phyloP scores from a whole-genome alignment of 1,140 invertebrate species.

The Apis dorsata region DNA sequence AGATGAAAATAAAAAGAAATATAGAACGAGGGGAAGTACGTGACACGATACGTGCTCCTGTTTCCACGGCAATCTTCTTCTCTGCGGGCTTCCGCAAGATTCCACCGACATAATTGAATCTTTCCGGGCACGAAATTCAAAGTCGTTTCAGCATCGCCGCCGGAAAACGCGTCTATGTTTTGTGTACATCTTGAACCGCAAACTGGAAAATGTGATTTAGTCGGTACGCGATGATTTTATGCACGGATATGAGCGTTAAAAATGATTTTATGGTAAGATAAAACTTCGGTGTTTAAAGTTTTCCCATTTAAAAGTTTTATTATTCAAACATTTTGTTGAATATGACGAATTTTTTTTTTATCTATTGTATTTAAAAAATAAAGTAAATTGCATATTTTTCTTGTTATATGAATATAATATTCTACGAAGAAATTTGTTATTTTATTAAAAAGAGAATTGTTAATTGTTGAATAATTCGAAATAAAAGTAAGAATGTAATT shows the following conservation, averaged over 20 bases:
- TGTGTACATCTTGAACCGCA: neutral
- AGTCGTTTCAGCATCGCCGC: slow-evolving; percentile 52
- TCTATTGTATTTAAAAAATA: no score
- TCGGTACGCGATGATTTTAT: neutral
- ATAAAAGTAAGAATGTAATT: no score
- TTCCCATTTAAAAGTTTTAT: no score
- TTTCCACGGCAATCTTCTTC: neutral
- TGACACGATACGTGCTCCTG: slow-evolving; percentile 46
- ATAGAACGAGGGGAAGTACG: slow-evolving; percentile 9
- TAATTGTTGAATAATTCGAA: no score
- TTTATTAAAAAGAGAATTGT: no score
- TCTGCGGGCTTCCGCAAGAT: slow-evolving; percentile 50
- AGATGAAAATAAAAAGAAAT: neutral
- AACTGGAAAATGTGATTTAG: neutral
- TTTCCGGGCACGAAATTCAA: slow-evolving; percentile 70
- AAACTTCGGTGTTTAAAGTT: no score
- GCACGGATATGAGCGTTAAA: neutral
- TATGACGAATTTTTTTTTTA: no score
- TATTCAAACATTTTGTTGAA: no score
- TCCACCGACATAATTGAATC: slow-evolving; percentile 72
- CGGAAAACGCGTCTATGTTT: neutral
- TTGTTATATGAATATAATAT: no score
- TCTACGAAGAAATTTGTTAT: no score
- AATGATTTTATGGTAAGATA: no score
- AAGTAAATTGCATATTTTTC: no score